Percentiles rank a stretch among this genome's conserved stretches.
Conservation (phyloP, 2,888 invertebrate genomes). For the Leucophenga montana region DNA sequence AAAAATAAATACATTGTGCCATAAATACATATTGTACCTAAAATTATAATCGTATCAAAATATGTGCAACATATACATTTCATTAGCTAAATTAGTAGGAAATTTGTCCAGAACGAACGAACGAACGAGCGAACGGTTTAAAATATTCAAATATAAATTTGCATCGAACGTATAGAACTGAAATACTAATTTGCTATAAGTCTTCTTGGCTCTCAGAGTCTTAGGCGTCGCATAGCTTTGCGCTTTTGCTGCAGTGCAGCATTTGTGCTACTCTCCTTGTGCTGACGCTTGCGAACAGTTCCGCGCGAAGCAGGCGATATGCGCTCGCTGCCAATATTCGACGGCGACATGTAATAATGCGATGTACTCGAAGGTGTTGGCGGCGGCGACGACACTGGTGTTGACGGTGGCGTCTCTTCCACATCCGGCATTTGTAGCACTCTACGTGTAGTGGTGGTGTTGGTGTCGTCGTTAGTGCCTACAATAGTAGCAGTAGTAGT, state of each 20-base stretch:
- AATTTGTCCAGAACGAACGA: too few relatives aligned
- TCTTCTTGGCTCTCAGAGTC: background rate
- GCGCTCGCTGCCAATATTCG: too few relatives aligned
- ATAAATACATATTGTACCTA: too few relatives aligned
- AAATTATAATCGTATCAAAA: too few relatives aligned
- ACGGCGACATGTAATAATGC: too few relatives aligned
- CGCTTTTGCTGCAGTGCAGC: constrained; percentile 2
- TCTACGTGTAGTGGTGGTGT: background rate
- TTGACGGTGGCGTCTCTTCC: background rate
- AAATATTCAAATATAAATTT: too few relatives aligned
- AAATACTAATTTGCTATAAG: too few relatives aligned
- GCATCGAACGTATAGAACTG: too few relatives aligned
- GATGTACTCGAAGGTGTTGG: background rate
- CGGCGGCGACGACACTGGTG: background rate
- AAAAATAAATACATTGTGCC: too few relatives aligned
- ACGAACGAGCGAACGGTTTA: too few relatives aligned
- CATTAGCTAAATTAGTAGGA: too few relatives aligned
- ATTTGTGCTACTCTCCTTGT: background rate
- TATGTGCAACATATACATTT: background rate
- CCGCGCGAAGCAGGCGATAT: too few relatives aligned
- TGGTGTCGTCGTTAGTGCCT: background rate
- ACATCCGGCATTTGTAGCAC: background rate
- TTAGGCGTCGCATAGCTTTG: constrained; percentile 17
- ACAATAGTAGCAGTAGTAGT: background rate
- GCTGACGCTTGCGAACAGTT: constrained; percentile 6